Conservation (phyloP, 2,888 invertebrate species). For the Ophion obscuratus region DNA sequence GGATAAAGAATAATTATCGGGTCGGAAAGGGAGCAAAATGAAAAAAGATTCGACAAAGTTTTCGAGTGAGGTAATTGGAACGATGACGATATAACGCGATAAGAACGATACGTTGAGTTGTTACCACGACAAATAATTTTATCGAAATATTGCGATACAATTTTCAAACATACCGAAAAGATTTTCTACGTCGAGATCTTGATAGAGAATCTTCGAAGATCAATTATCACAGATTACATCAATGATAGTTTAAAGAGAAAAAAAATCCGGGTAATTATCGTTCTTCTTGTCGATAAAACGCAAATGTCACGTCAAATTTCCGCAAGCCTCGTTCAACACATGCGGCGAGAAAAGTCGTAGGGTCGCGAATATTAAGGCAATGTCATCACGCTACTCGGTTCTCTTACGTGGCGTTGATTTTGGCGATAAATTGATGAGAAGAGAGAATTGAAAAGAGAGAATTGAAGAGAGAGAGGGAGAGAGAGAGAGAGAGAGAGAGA, state of each 20-base stretch:
- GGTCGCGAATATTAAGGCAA: too few relatives aligned
- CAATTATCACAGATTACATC: neutral
- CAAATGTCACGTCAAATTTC: neutral
- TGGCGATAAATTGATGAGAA: too few relatives aligned
- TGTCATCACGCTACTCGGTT: too few relatives aligned
- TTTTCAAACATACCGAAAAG: constrained; percentile 27
- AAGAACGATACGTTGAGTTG: too few relatives aligned
- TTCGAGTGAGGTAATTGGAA: too few relatives aligned
- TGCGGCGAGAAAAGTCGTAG: neutral
- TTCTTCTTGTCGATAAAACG: neutral
- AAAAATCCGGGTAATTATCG: neutral
- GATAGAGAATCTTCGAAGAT: neutral
- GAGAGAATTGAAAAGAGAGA: too few relatives aligned
- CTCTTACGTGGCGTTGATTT: too few relatives aligned
- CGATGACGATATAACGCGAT: too few relatives aligned
- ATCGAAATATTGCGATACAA: neutral
- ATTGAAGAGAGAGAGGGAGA: too few relatives aligned
- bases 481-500: neutral
- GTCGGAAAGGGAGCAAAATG: too few relatives aligned
- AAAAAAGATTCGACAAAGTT: too few relatives aligned
- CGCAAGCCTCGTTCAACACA: neutral
- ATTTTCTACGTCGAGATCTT: neutral
- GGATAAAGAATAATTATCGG: too few relatives aligned
- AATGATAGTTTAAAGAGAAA: neutral
- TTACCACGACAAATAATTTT: neutral